Evolutionary conservation across 92 coral and sea anemone genomes (phyloP), one percentile per base, ranked within the genome.

Genomic region (Phenganax stokvisi): DNA sequence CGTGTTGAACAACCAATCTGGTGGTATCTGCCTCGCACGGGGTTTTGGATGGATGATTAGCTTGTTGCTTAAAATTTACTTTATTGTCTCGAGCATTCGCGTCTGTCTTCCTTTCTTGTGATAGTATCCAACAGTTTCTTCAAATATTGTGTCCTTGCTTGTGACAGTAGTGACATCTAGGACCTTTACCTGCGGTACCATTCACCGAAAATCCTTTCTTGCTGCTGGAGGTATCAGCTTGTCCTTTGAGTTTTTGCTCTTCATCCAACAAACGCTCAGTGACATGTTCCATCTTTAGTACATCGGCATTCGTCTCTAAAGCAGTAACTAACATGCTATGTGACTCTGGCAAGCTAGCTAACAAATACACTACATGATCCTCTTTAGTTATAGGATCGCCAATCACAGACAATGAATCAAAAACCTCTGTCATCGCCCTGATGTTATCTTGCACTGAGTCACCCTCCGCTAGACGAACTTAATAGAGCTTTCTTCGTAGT

Each of bases 291-390:
- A 85, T 76, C 16, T 53, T 65, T 63, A 84, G 88, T 11, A 57
- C 84, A 25, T 81, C 78, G 17, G 15, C 7, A 52, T 53, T 69
- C 28, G n/a, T 68, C 52, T 69, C 37, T 12, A 89, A 70, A 17
- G 92, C 90, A 16, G 92, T 89, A 51, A 89, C 92, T n/a, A 89
- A 88, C 89, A 86, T 89, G 70, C 66, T 69, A 71, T 83, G 84
- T 29, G 77, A 72, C 17, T 87, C 91, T 11, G 88, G 90, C 10
- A 85, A 55, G 47, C 90, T 87, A 20, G 87, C 91, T 28, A 88
- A 82, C 60, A 88, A 69, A 54, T 73, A 57, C 7, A 76, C 59
- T 6, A 51, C 54, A 29, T 74, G 84, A 73, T 79, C 88, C 76
- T 87, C 88, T 17, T 87, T 85, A 44, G 78, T 58, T 15, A 87